Conservation (phyloP, 1,140 invertebrate genomes). For the Vollenhovia emeryi region DNA sequence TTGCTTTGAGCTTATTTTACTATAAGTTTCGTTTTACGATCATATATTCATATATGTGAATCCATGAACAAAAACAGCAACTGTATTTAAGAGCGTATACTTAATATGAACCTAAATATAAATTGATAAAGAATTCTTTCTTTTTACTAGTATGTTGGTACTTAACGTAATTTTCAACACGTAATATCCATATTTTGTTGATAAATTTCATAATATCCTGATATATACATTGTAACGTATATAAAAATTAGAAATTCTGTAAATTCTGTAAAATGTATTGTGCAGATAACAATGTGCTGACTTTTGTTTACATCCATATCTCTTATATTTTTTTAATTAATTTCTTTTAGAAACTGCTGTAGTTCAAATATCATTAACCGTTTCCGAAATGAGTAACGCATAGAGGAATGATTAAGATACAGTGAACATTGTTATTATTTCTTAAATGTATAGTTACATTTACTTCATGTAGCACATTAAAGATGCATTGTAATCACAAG, state of each 20-base stretch:
- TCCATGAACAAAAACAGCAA: slow-evolving; percentile 35
- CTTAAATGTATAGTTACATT: slow-evolving; percentile 5
- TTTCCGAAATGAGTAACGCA: not conserved
- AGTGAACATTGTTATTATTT: not conserved
- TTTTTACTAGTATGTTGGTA: slow-evolving; percentile 10
- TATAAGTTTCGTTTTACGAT: slow-evolving; percentile 46
- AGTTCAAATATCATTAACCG: not conserved
- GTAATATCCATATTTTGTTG: not conserved
- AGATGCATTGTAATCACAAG: not conserved
- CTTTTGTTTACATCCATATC: slow-evolving; percentile 1
- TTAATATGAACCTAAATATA: slow-evolving; percentile 49
- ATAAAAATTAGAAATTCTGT: not conserved
- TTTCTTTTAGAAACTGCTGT: slow-evolving; percentile 13
- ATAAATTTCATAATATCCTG: slow-evolving; percentile 12
- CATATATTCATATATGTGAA: slow-evolving; percentile 44
- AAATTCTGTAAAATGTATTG: slow-evolving; percentile 44
- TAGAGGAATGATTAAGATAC: not conserved
- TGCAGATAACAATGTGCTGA: slow-evolving; percentile 25
- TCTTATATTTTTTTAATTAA: not conserved
- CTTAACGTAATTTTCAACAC: slow-evolving; percentile 28
- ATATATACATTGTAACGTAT: not conserved
- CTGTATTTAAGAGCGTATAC: slow-evolving; percentile 52
- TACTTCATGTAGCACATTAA: slow-evolving; percentile 9
- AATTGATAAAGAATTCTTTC: slow-evolving; percentile 37
- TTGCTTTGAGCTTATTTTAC: slow-evolving; percentile 41